These are phyloP conservation scores for Apoderus coryli DNA, from an alignment of 2,888 invertebrate species.

Conservation along the genomic window DNA sequence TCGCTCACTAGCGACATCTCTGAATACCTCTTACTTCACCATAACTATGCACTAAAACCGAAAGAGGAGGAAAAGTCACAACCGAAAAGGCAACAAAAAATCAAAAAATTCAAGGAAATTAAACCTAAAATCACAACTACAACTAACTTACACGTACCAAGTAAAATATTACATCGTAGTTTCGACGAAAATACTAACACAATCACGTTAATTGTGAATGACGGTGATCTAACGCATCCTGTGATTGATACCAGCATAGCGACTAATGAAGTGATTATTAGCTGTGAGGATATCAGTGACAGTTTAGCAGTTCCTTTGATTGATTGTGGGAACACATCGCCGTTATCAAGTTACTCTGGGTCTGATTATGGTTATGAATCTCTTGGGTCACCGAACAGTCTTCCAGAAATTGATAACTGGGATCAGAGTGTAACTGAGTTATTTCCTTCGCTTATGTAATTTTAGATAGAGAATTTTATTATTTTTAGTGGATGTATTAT, in stretches of 20 bases:
- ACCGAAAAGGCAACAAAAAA: constrained; percentile 7
- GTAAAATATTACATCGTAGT: constrained; percentile 48
- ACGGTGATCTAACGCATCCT: constrained; percentile 30
- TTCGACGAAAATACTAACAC: constrained; percentile 59
- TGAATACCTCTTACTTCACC: constrained; percentile 28
- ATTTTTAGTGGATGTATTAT: too few relatives aligned
- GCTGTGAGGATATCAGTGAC: constrained; percentile 11
- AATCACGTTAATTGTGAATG: constrained; percentile 51
- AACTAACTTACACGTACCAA: constrained; percentile 13
- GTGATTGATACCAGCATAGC: constrained; percentile 8
- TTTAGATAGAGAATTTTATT: too few relatives aligned
- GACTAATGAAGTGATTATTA: constrained; percentile 14
- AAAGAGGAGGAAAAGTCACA: constrained; percentile 10
- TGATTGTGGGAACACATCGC: constrained; percentile 17
- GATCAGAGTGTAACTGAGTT: constrained; percentile 62
- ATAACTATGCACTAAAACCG: constrained; percentile 28
- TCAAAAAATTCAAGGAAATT: constrained; percentile 17
- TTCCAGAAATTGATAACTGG: constrained; percentile 43
- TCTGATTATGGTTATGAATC: constrained; percentile 57
- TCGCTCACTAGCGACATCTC: constrained; percentile 25
- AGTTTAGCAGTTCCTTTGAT: constrained; percentile 12
- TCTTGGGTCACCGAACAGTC: constrained; percentile 39
- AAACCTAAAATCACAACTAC: constrained; percentile 16
- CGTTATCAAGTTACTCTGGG: constrained; percentile 18
- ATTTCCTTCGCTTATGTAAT: constrained; percentile 56